Evolutionary conservation across 2,888 invertebrate genomes (phyloP), one percentile per base, ranked within the genome.

Genomic region (Microplitis manilae): DNA sequence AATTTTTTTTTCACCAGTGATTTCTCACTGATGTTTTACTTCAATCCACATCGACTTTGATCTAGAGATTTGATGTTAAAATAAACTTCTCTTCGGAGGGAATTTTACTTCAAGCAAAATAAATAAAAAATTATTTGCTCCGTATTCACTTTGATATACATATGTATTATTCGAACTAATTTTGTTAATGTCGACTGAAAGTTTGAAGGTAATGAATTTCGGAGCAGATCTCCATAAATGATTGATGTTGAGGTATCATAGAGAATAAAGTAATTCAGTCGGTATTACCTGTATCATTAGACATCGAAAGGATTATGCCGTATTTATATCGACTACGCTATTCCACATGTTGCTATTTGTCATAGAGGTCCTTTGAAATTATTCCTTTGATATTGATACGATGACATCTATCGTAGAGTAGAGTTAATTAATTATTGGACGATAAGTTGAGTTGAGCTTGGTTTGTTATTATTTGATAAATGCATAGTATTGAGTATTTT

Each of bases 261-360:
- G 50, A 50, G 50, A 40, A 60, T 60, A 39, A 60, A 40, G 40
- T 59, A 68, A 68, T 68, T 60, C 15, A 9, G 9, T 40, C 30
- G 13, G 30, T 17, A 75, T 75, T 68, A 61, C 17, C 40, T 60
- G 68, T 40, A 13, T 75, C 15, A 68, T 68, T 61, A 41, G 39
- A 15, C 68, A 17, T 20, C 5, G 38, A 20, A 41, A 13, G 15
- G 68, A 60, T 13, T 71, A 69, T 70, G 78, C 76, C 69, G 50
- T 9, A 13, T 50, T 50, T 50, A 9, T 9, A 9, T 50, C 1
- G 13, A 50, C 13, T 50, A 50, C 2, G 8, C 0, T 9, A 13
- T 13, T 50, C 50, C 2, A 9, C 50, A 50, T 50, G 5, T 50
- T 5, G 50, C 8, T 50, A 13, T 50, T 50, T 9, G 13, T 9